Evolutionary conservation across 2,888 invertebrate species (phyloP).

Genomic region (Candidula unifasciata): DNA sequence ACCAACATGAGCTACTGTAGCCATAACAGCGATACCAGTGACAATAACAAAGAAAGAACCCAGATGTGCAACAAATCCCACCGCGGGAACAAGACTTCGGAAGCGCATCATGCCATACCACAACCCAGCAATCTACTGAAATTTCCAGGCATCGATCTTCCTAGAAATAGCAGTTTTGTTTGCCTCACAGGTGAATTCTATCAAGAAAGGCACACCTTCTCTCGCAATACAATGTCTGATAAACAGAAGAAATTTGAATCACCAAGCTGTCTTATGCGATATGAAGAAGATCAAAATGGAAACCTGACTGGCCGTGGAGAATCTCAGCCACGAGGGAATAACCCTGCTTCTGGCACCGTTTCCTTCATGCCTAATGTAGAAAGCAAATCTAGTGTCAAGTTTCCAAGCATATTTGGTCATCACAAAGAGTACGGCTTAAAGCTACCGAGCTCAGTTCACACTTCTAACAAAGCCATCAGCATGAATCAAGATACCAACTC

Average conservation of each 20-base stretch:
- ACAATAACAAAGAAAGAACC: background rate
- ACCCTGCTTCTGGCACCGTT: too few relatives aligned
- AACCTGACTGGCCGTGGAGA: too few relatives aligned
- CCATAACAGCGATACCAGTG: background rate
- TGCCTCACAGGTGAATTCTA: slow-evolving; percentile 26
- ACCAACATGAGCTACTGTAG: background rate
- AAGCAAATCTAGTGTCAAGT: slow-evolving; percentile 9
- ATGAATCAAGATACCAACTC: slow-evolving; percentile 26
- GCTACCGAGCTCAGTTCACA: background rate
- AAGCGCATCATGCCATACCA: background rate
- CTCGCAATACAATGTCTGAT: background rate
- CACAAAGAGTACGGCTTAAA: background rate
- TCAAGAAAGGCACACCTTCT: background rate
- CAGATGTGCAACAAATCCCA: background rate
- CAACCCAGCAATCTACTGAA: slow-evolving; percentile 39
- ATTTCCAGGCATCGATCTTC: slow-evolving; percentile 38
- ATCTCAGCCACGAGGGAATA: too few relatives aligned
- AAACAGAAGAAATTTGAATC: background rate
- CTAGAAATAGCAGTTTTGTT: slow-evolving; percentile 41
- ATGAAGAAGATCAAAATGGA: background rate
- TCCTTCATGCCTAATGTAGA: background rate
- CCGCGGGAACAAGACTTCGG: too few relatives aligned
- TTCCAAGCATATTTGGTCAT: slow-evolving; percentile 41
- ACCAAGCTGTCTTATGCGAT: background rate
- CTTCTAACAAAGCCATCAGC: background rate